Base-by-base conservation (phyloP, 2,797 vertebrate genomes). In the Paramormyrops hopkinsi region DNA sequence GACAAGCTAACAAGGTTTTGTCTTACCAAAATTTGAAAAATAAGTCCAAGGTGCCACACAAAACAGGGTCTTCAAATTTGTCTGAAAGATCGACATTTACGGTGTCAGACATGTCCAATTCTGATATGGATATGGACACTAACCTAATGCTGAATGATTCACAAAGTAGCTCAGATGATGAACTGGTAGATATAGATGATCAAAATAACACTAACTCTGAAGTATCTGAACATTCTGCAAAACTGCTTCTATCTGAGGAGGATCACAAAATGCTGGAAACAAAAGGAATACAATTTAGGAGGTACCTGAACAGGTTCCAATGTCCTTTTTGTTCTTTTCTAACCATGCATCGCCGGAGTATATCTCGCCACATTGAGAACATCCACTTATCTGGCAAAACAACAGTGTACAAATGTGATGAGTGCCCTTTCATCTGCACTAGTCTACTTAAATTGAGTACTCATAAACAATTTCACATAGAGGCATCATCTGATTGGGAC, bases 271-370 rank as follows among this genome's bases (percentile, higher is more conserved):
- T 99, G 88, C 93, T 99, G 93, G 99, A 99, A 94, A 99, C 97
- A 69, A 99, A 99, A 94, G 99, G 99, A 91, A 98, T 99, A 93
- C 98, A 97, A 0, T 98, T 99, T 92, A 95, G 97, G 93, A 98
- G 97, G 89, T 98, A 98, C 92, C 97, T 99, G 97, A 99, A 99
- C 93, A 96, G 97, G 89, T 99, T 99, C 92, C 98, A 99, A 93
- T 99, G 99, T 92, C 98, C 98, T 89, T 99, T 99, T 94, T 99
- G 99, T 92, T 98, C 98, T 90, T 99, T 99, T 90, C 95, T 99
- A 89, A 99, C 98, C 1, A 99, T 99, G 97, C 98, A 99, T 91
- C 96, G 98, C 25, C 95, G 98, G 54, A 99, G 98, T 93, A 99
- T 99, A 92, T 99, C 98, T 87, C 98, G 98, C 90, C 99, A 99